Conservation (phyloP, 1,140 invertebrate genomes). For the Cydia fagiglandana region DNA sequence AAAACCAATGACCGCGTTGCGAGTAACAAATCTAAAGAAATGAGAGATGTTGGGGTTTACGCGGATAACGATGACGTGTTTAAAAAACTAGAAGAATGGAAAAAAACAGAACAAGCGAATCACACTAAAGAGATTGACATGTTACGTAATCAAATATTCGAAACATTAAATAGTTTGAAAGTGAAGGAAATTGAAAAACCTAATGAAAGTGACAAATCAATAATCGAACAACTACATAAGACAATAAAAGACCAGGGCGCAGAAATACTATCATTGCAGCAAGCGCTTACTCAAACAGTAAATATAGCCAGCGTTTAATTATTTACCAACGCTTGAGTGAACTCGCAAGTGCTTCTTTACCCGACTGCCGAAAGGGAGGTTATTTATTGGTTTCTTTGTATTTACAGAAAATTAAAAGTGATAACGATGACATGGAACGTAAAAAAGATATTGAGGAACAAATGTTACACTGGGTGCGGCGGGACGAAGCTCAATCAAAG, state of each 20-base stretch:
- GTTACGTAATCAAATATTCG: conserved; percentile 64
- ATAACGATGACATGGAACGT: conserved; percentile 52
- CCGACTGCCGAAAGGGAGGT: background rate
- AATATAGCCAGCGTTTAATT: conserved; percentile 37
- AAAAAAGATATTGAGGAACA: conserved; percentile 59
- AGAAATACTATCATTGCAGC: conserved; percentile 62
- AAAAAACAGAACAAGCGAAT: conserved; percentile 71
- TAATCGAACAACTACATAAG: conserved; percentile 60
- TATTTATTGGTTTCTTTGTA: conserved; percentile 12
- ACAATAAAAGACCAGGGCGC: conserved; percentile 65
- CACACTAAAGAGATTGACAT: conserved; percentile 71
- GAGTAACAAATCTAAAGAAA: conserved; percentile 41
- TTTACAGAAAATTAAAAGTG: conserved; percentile 50
- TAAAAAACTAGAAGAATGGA: conserved; percentile 71
- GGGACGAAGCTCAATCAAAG: conserved; percentile 59
- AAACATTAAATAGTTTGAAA: conserved; percentile 61
- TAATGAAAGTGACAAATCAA: conserved; percentile 57
- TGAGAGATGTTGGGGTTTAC: conserved; percentile 63
- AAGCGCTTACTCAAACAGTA: conserved; percentile 58
- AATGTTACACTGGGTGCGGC: conserved; percentile 58
- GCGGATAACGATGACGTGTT: conserved; percentile 61
- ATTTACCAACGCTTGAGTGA: conserved; percentile 19
- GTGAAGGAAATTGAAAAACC: conserved; percentile 49
- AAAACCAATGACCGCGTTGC: conserved; percentile 21
- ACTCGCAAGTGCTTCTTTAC: background rate